Conservation (phyloP, 2,113 vertebrate genomes). For the Athene noctua region DNA sequence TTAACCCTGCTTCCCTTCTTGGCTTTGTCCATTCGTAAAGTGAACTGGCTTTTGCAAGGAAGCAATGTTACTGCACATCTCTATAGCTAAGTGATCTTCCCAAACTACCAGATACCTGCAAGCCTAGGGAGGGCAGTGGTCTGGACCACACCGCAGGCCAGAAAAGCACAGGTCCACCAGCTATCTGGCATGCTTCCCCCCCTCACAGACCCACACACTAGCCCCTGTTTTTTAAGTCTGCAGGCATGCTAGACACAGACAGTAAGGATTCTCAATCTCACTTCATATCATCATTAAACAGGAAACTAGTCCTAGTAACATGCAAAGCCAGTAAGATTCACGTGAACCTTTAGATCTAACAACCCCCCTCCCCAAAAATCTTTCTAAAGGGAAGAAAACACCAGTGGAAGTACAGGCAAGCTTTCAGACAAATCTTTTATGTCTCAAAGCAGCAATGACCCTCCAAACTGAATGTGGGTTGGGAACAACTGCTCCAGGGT, state of each 20-base stretch:
- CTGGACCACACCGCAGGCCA: background rate
- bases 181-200: background rate
- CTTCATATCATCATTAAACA: background rate
- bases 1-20: background rate
- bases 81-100: background rate
- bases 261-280: background rate
- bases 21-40: background rate
- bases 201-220: accelerated
- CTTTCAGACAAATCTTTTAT: background rate
- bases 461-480: background rate
- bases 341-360: background rate
- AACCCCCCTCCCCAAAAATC: no score
- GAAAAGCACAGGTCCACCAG: background rate
- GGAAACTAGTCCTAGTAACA: background rate
- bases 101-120: background rate
- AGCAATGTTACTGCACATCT: background rate
- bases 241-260: background rate
- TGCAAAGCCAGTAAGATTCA: background rate
- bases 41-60: background rate
- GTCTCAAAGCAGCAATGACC: background rate
- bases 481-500: background rate
- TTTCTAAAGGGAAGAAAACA: background rate
- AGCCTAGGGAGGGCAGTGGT: background rate
- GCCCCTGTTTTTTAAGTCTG: background rate
- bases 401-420: background rate